These are phyloP conservation scores for Saccostrea glomerata DNA, from an alignment of 1,140 invertebrate genomes.

Conservation along the genomic window DNA sequence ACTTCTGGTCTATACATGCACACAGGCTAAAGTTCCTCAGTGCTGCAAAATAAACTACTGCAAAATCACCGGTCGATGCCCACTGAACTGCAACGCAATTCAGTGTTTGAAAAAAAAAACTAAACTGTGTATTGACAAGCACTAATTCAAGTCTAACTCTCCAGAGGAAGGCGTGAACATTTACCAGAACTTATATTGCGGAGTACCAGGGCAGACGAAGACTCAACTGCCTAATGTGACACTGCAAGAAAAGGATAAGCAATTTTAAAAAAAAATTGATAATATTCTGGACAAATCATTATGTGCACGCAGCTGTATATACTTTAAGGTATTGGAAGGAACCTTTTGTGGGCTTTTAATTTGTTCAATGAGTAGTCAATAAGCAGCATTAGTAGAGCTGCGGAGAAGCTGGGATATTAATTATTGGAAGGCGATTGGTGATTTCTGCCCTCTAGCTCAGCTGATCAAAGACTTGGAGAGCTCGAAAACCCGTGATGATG, in stretches of 20 bases:
- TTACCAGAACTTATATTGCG: background rate
- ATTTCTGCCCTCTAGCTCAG: background rate
- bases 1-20: no score
- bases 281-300: background rate
- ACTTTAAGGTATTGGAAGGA: background rate
- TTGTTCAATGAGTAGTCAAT: constrained; percentile 1
- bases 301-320: background rate
- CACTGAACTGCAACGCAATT: constrained; percentile 1
- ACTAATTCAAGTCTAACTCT: background rate
- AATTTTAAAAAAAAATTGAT: background rate
- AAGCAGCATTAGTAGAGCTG: background rate
- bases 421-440: background rate
- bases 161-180: background rate
- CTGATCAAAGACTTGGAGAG: background rate
- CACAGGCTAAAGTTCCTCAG: background rate
- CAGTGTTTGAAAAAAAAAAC: constrained; percentile 21
- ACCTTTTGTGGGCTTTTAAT: background rate
- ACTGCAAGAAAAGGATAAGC: background rate
- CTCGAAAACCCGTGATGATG: no score
- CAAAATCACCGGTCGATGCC: constrained; percentile 1
- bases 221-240: background rate
- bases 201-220: background rate
- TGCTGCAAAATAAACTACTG: background rate
- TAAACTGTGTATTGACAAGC: constrained; percentile 23
- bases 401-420: background rate